Percentiles rank a stretch among this genome's conserved stretches.
phyloP scores from a whole-genome alignment of 2,113 vertebrate genomes.

The Tachuris rubrigastra region DNA sequence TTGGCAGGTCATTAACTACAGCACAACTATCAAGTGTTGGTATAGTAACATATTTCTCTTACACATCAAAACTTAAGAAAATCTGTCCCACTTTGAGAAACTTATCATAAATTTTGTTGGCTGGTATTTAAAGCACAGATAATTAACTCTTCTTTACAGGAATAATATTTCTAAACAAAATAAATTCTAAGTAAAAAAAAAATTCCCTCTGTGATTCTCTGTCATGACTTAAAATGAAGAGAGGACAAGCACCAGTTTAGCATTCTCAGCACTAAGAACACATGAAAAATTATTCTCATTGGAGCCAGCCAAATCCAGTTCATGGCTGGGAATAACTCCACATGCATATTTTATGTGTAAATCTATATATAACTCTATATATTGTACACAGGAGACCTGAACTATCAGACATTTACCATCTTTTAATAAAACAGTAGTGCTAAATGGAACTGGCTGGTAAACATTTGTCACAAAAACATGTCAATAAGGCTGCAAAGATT shows the following conservation, averaged over 20 bases:
- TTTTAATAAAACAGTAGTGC: constrained; percentile 61
- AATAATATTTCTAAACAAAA: constrained; percentile 40
- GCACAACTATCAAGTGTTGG: neutral
- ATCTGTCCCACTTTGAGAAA: constrained; percentile 14
- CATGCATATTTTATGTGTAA: constrained; percentile 67
- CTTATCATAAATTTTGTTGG: constrained; percentile 41
- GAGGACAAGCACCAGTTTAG: constrained; percentile 53
- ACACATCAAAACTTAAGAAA: neutral
- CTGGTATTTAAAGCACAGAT: constrained; percentile 54
- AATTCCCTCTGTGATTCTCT: constrained; percentile 43
- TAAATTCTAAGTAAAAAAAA: constrained; percentile 56
- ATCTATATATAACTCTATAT: constrained; percentile 65
- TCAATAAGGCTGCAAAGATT: constrained; percentile 57
- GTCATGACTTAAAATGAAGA: constrained; percentile 63
- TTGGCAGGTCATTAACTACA: neutral
- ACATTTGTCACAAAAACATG: constrained; percentile 55
- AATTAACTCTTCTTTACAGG: constrained; percentile 60
- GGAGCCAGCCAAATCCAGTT: constrained; percentile 59
- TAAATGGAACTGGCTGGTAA: constrained; percentile 63
- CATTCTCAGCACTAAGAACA: constrained; percentile 35
- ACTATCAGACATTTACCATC: constrained; percentile 70
- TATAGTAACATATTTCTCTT: neutral
- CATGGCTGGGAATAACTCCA: constrained; percentile 60
- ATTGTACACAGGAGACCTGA: constrained; percentile 65
- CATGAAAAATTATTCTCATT: constrained; percentile 55